These are phyloP conservation scores for Ochotona princeps DNA, from an alignment of 2,113 vertebrate genomes.

Conservation along the genomic window DNA sequence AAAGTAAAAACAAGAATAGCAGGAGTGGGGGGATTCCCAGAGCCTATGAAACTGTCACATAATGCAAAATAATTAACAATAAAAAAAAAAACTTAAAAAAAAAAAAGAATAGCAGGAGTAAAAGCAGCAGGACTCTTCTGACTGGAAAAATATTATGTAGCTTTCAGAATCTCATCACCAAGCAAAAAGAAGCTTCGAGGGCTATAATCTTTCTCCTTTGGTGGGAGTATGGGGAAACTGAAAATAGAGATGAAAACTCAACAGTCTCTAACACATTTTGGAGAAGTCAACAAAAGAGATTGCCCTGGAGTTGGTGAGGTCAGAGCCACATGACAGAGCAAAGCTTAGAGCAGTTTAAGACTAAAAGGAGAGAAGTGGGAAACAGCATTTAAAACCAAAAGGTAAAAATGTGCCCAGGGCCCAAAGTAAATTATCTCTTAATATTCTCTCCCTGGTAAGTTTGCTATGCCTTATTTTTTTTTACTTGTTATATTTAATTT, in stretches of 20 bases:
- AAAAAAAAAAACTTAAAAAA: not conserved
- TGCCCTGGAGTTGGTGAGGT: not conserved
- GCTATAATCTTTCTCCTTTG: constrained; percentile 2
- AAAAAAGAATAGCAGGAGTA: not conserved
- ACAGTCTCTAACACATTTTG: constrained; percentile 35
- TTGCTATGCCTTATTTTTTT: not conserved
- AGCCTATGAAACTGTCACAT: no score
- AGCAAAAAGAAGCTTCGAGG: not conserved
- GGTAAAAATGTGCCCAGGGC: not conserved
- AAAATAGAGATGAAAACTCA: constrained; percentile 25
- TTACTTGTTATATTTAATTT: no score
- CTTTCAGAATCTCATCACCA: constrained; percentile 23
- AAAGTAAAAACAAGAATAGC: not conserved
- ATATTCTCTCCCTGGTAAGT: constrained; percentile 5
- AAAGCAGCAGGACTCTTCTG: not conserved
- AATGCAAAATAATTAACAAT: no score
- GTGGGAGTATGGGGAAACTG: not conserved
- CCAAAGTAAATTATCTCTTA: not conserved
- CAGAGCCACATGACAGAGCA: not conserved
- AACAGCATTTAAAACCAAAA: not conserved
- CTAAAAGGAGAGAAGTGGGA: not conserved
- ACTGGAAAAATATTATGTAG: not conserved
- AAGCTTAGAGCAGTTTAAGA: not conserved
- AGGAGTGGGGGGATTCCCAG: no score
- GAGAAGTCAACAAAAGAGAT: constrained; percentile 23